Base-by-base conservation (phyloP, 2,888 invertebrate species). In the Petrolisthes cinctipes region DNA sequence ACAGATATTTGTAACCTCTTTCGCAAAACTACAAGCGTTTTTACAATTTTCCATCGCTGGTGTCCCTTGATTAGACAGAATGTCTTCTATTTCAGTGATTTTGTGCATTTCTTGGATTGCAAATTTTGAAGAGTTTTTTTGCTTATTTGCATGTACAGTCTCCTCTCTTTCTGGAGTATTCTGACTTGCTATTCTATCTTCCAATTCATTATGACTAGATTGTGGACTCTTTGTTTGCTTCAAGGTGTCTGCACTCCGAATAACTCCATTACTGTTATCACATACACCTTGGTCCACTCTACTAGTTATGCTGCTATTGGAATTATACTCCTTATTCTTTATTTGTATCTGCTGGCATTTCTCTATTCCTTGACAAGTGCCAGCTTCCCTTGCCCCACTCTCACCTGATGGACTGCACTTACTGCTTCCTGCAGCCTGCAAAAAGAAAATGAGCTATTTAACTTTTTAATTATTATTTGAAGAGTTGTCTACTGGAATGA, bases 391-490 rank as follows among this genome's bases (percentile, higher is more conserved):
- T n/a, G 56, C 54, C n/a, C 75, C 23, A 75, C 82, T 66, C 73
- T 86, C 86, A 17, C 66, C 86, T 4, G 17, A 37, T 75, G 82
- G 76, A 17, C 82, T 82, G 51, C 73, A 37, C 76, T 86, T 86
- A 53, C 14, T 86, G 20, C 86, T 86, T n/a, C 81, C 76, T 14
- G 82, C 86, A 51, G 86, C 82, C 86, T 86, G 81, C 66, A 51
- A 57, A 54, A 14, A 23, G 61, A 85, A 56, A 37, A 20, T 17
- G 0, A 37, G 37, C 37, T 37, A 37, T 37, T 37, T 37, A 37
- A 37, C 37, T n/a, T n/a, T n/a, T n/a, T n/a, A n/a, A n/a, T n/a
- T n/a, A n/a, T n/a, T n/a, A n/a, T n/a, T n/a, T n/a, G n/a, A n/a
- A n/a, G 37, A 37, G 37, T 37, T 37, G 37, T 37, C 37, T 37